phyloP scores from a whole-genome alignment of 2,888 invertebrate genomes.

The Nomada fabriciana region DNA sequence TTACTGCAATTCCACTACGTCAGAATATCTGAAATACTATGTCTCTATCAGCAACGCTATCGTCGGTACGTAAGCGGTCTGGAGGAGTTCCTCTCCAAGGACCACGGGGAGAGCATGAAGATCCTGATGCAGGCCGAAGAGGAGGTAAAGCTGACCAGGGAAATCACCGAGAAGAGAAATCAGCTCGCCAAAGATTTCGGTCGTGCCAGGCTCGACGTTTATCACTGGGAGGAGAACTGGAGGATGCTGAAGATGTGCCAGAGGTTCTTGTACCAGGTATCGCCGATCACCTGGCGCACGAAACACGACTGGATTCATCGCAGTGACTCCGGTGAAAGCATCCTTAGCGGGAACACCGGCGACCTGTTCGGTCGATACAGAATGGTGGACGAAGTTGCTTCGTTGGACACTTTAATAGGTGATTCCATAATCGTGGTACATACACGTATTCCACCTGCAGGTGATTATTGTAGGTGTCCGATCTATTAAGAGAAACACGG shows the following conservation, averaged over 20 bases:
- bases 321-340: constrained; percentile 54
- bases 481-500: background rate
- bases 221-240: constrained; percentile 88
- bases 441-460: background rate
- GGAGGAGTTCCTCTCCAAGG: constrained; percentile 87
- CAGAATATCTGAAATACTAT: background rate
- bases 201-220: constrained; percentile 83
- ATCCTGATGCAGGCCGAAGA: constrained; percentile 85
- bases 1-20: no score
- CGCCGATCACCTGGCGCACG: constrained; percentile 87
- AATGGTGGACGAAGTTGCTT: constrained; percentile 58
- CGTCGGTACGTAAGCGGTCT: constrained; percentile 86
- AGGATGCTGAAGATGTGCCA: constrained; percentile 88
- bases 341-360: constrained; percentile 38
- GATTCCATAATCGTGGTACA: background rate
- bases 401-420: constrained; percentile 76
- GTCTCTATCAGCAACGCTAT: constrained; percentile 76
- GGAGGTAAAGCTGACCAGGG: constrained; percentile 83
- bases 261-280: constrained; percentile 88
- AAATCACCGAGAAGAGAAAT: constrained; percentile 64
- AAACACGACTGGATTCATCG: constrained; percentile 84
- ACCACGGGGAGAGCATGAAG: constrained; percentile 87
- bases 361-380: constrained; percentile 69
- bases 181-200: constrained; percentile 75
- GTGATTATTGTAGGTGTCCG: no score